These are phyloP conservation scores for Odiellus spinosus DNA, from an alignment of 2,888 invertebrate genomes.

Conservation along the genomic window DNA sequence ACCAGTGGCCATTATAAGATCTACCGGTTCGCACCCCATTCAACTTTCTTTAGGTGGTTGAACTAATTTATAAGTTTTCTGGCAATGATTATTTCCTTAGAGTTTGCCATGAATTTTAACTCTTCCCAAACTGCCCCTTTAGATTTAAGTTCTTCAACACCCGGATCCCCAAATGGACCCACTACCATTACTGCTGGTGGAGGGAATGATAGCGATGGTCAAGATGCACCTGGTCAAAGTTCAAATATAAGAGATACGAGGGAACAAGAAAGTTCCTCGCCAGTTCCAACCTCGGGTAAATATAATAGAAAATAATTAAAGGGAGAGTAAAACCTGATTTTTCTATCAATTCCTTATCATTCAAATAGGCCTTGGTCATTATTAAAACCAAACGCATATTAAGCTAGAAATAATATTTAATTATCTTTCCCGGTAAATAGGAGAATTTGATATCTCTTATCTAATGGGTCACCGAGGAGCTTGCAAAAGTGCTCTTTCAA, in stretches of 20 bases:
- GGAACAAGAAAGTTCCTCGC: conserved; percentile 14
- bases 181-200: conserved; percentile 5
- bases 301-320: background rate
- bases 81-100: no score
- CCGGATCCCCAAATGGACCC: conserved; percentile 10
- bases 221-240: conserved; percentile 8
- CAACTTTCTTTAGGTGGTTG: no score
- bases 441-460: no score
- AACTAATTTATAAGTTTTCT: no score
- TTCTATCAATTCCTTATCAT: no score
- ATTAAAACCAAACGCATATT: no score
- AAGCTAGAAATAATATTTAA: no score
- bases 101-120: no score
- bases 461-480: no score
- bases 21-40: conserved; percentile 42
- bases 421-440: no score
- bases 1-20: conserved; percentile 87
- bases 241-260: conserved; percentile 14
- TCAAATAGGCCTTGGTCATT: background rate
- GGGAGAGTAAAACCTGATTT: background rate
- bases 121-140: conserved; percentile 4
- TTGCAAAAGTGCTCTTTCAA: no score
- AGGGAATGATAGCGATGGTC: conserved; percentile 11
- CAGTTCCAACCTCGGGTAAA: conserved; percentile 14
- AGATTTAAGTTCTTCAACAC: conserved; percentile 12